phyloP scores from a whole-genome alignment of 1,140 invertebrate species.

The Latrodectus geometricus region DNA sequence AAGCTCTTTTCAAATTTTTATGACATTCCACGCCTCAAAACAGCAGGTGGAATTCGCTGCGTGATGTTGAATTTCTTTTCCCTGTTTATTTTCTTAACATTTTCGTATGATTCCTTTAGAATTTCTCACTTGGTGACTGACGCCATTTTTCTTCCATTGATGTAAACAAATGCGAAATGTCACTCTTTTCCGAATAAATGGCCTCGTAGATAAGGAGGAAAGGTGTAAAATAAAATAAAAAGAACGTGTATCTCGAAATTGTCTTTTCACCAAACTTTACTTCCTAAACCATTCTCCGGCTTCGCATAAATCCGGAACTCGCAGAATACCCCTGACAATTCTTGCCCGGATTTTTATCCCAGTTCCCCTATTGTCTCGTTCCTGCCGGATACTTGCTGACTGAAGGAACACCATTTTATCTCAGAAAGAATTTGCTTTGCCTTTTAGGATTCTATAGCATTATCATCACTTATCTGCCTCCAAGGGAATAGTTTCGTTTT shows the following conservation, averaged over 20 bases:
- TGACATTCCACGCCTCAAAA: too few species aligned
- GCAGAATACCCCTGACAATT: conserved; percentile 45
- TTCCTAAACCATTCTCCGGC: conserved; percentile 1
- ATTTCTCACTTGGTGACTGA: too few species aligned
- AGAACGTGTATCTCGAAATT: not conserved
- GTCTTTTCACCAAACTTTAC: conserved; percentile 16
- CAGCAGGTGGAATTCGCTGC: too few species aligned
- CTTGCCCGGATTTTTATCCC: conserved; percentile 9
- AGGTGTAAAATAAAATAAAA: not conserved
- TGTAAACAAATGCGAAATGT: not conserved
- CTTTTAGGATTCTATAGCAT: conserved; percentile 37
- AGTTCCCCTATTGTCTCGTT: conserved; percentile 6
- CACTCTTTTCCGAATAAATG: conserved; percentile 3
- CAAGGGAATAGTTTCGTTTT: conserved; percentile 17
- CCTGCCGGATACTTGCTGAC: conserved; percentile 18
- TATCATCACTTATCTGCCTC: conserved; percentile 42
- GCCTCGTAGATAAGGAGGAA: not conserved
- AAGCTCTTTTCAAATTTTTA: too few species aligned
- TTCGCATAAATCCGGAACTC: conserved; percentile 42
- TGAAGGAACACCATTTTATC: conserved; percentile 11
- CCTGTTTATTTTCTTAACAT: too few species aligned
- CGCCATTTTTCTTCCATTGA: not conserved
- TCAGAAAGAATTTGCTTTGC: conserved; percentile 22
- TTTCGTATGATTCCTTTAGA: too few species aligned
- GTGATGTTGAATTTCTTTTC: too few species aligned